A percentile compares a stretch with the other conserved stretches of the same genome.
These are phyloP conservation scores for Theretra japonica DNA, from an alignment of 2,888 invertebrate species.

Conservation along the genomic window DNA sequence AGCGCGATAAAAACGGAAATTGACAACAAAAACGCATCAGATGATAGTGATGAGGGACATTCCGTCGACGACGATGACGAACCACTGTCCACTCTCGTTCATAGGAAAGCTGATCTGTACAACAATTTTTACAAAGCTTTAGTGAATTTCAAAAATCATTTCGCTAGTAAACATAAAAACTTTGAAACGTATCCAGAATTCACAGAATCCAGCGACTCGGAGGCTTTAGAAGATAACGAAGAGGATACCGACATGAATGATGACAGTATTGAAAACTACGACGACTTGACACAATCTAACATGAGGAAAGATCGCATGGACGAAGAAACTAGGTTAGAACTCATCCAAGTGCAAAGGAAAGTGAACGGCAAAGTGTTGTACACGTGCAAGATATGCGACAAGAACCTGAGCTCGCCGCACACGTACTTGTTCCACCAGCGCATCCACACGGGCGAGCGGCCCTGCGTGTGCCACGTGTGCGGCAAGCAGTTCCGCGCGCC, in stretches of 20 bases:
- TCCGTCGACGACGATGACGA: constrained; percentile 53
- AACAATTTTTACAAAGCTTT: constrained; percentile 63
- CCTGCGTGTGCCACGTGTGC: constrained; percentile 87
- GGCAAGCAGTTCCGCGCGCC: constrained; percentile 88
- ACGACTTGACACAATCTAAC: constrained; percentile 69
- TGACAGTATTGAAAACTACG: constrained; percentile 53
- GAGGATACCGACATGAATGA: constrained; percentile 11
- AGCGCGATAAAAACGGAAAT: constrained; percentile 31
- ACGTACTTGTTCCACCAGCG: constrained; percentile 86
- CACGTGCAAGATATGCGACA: constrained; percentile 84
- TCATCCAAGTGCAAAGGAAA: constrained; percentile 62
- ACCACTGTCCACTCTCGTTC: constrained; percentile 58
- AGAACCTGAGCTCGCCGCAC: constrained; percentile 85
- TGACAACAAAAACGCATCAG: background rate
- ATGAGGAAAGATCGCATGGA: constrained; percentile 68
- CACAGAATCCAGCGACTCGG: constrained; percentile 57
- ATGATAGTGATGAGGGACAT: constrained; percentile 1
- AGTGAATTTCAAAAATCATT: constrained; percentile 66
- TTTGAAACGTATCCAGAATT: constrained; percentile 49
- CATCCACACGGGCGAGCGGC: constrained; percentile 87
- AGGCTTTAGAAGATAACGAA: constrained; percentile 31
- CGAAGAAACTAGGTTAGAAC: constrained; percentile 62
- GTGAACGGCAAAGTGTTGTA: constrained; percentile 83
- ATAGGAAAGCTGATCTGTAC: constrained; percentile 51
- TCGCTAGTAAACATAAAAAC: constrained; percentile 49